Conservation (phyloP, 2,113 vertebrate genomes). For the Manacus vitellinus region DNA sequence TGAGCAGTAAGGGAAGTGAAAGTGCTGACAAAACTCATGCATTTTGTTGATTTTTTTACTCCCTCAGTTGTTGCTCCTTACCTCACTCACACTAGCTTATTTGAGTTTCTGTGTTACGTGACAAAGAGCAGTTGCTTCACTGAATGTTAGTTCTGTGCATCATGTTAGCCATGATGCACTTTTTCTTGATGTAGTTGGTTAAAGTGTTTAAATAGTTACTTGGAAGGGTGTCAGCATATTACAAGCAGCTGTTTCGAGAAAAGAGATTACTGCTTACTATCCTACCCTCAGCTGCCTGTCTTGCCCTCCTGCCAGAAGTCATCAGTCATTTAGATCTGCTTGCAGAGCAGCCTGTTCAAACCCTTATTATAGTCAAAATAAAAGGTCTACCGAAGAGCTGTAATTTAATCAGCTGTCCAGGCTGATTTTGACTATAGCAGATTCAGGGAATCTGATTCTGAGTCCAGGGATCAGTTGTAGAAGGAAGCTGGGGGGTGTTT, state of each 20-base stretch:
- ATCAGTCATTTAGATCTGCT: background rate
- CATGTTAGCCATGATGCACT: background rate
- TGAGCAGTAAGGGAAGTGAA: background rate
- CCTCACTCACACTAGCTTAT: background rate
- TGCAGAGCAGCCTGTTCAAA: background rate
- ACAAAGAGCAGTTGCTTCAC: background rate
- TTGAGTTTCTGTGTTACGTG: background rate
- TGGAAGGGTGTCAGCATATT: background rate
- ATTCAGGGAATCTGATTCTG: background rate
- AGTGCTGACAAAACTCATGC: background rate
- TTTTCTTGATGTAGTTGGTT: background rate
- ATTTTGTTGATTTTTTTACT: background rate
- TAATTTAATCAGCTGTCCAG: background rate
- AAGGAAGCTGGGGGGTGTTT: background rate
- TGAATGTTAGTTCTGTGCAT: background rate
- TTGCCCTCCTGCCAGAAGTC: background rate
- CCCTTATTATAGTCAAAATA: background rate
- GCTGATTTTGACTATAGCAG: background rate
- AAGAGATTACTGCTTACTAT: background rate
- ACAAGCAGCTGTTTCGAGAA: background rate
- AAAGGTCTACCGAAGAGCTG: background rate
- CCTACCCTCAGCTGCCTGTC: background rate
- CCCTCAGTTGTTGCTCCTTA: background rate
- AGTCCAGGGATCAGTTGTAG: background rate
- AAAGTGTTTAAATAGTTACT: background rate